Conservation (phyloP, 1,140 invertebrate species). For the Drosophila bipectinata region DNA sequence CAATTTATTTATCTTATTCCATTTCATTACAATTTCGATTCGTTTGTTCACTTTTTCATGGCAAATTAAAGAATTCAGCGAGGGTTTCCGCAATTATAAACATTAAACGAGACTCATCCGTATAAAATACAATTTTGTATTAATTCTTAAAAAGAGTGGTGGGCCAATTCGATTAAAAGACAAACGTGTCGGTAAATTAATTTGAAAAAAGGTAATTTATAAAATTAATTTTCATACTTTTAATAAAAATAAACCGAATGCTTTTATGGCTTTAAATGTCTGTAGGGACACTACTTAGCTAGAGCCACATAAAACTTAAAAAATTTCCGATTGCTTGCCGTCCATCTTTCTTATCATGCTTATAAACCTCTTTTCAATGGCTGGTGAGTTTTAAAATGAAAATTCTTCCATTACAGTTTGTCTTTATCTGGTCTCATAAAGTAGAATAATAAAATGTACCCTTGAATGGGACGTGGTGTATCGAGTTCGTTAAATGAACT, state of each 20-base stretch:
- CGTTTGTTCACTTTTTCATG: constrained; percentile 7
- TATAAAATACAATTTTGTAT: constrained; percentile 23
- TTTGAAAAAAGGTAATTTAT: not conserved
- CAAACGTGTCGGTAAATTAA: constrained; percentile 6
- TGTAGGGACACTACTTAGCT: too few species aligned
- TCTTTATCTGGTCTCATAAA: constrained; percentile 12
- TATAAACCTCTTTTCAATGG: not conserved
- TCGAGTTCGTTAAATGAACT: constrained; percentile 31
- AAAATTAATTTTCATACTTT: not conserved
- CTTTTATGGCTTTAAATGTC: too few species aligned
- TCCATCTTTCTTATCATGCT: not conserved
- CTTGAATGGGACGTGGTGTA: not conserved
- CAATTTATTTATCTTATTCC: constrained; percentile 68
- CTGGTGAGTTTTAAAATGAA: not conserved
- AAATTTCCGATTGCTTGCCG: too few species aligned
- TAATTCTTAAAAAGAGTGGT: constrained; percentile 8
- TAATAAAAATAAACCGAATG: too few species aligned
- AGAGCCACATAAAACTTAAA: too few species aligned
- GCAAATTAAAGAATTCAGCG: constrained; percentile 6
- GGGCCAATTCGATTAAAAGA: constrained; percentile 15
- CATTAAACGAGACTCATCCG: constrained; percentile 31
- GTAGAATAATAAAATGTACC: constrained; percentile 1
- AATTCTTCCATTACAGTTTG: not conserved
- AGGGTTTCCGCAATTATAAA: constrained; percentile 23
- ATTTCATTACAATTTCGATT: constrained; percentile 25